Evolutionary conservation across 1,140 invertebrate species (phyloP).

Genomic region (Bombus haemorrhoidalis): DNA sequence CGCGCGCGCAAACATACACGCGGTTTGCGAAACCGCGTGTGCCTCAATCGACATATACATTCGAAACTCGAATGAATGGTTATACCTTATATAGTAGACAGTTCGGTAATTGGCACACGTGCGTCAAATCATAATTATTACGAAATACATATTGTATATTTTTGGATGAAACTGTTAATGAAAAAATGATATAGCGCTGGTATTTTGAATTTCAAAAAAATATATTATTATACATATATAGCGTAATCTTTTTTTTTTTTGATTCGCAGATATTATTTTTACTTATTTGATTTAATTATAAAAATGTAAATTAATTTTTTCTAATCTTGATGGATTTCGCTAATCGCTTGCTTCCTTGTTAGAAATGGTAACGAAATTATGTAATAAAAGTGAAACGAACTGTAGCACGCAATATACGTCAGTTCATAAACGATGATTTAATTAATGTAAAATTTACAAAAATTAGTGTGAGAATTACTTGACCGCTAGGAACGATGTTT

Average conservation of each 20-base stretch:
- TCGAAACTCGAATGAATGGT: conserved; percentile 36
- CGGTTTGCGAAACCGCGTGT: conserved; percentile 29
- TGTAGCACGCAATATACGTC: conserved; percentile 35
- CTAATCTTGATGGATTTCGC: neutral
- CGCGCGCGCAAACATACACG: conserved; percentile 11
- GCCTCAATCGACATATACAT: neutral
- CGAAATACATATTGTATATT: neutral
- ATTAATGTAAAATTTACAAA: conserved; percentile 68
- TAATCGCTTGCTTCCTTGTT: conserved; percentile 47
- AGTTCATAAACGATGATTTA: conserved; percentile 53
- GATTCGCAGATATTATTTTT: neutral
- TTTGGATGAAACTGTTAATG: neutral
- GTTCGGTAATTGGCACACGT: neutral
- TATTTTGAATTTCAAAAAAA: neutral
- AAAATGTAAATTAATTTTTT: neutral
- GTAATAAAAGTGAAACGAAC: conserved; percentile 52
- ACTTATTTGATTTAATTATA: neutral
- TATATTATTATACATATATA: neutral
- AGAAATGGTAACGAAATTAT: conserved; percentile 42
- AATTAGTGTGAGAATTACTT: conserved; percentile 70
- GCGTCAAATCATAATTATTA: neutral
- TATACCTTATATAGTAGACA: conserved; percentile 8
- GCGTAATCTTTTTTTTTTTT: neutral
- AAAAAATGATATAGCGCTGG: neutral
- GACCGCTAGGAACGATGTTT: conserved; percentile 40